phyloP scores from a whole-genome alignment of 2,113 vertebrate genomes.

The Ptyas mucosa region DNA sequence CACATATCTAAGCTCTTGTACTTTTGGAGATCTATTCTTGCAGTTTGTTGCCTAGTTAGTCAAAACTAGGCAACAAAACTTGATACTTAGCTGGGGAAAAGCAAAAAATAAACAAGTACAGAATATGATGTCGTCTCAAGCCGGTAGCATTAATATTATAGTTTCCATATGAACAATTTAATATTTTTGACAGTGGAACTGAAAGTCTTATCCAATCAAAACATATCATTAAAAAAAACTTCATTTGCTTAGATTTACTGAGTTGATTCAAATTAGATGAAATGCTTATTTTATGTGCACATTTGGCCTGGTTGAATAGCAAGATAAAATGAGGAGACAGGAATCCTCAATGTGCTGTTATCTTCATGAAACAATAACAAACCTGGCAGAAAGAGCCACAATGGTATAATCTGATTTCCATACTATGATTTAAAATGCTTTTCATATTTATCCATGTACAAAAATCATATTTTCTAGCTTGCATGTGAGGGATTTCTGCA shows the following conservation, averaged over 20 bases:
- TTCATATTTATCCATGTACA: background rate
- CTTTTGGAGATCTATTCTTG: background rate
- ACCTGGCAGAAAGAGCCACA: background rate
- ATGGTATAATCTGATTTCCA: background rate
- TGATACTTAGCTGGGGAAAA: background rate
- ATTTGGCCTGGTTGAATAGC: background rate
- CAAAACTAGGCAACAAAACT: background rate
- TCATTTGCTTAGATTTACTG: background rate
- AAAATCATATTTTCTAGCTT: background rate
- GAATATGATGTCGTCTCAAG: background rate
- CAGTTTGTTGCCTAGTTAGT: background rate
- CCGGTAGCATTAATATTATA: background rate
- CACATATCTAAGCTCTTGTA: background rate
- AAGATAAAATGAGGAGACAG: background rate
- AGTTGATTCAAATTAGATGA: background rate
- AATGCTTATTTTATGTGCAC: background rate
- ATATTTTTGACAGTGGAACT: background rate
- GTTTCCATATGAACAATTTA: background rate
- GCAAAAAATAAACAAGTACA: background rate
- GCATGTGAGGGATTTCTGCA: background rate
- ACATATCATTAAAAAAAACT: background rate
- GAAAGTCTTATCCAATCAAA: background rate
- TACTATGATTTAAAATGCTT: background rate
- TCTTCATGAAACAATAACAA: background rate
- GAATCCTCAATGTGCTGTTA: background rate